Evolutionary conservation across 2,113 vertebrate genomes (phyloP).

Genomic region (Rhagologus leucostigma): DNA sequence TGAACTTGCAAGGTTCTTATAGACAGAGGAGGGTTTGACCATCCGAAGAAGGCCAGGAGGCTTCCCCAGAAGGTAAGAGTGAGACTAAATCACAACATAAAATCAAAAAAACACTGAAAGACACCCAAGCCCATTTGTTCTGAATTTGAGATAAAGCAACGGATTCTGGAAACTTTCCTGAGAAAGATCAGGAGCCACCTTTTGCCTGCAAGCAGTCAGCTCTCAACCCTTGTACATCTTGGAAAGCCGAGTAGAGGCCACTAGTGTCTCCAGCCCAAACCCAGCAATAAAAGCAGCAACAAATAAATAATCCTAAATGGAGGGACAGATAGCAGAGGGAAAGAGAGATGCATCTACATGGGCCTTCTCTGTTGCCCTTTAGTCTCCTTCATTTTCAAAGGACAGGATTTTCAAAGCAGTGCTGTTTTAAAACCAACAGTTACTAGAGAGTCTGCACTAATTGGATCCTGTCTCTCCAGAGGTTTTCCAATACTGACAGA

Average conservation of each 20-base stretch:
- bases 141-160: background rate
- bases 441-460: background rate
- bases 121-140: background rate
- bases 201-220: background rate
- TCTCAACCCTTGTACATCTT: background rate
- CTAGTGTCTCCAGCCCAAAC: background rate
- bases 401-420: background rate
- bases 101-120: background rate
- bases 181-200: background rate
- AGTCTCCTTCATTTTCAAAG: background rate
- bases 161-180: background rate
- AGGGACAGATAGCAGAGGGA: background rate
- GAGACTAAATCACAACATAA: background rate
- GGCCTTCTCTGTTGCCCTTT: background rate
- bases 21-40: background rate
- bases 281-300: background rate
- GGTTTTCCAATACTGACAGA: background rate
- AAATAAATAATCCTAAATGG: background rate
- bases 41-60: background rate
- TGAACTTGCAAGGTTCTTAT: background rate
- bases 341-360: accelerated
- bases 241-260: background rate
- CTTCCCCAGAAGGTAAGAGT: background rate
- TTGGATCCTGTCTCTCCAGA: background rate
- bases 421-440: background rate